Evolutionary conservation across 2,888 invertebrate species (phyloP).

Genomic region (Synanthedon andrenaeformis): DNA sequence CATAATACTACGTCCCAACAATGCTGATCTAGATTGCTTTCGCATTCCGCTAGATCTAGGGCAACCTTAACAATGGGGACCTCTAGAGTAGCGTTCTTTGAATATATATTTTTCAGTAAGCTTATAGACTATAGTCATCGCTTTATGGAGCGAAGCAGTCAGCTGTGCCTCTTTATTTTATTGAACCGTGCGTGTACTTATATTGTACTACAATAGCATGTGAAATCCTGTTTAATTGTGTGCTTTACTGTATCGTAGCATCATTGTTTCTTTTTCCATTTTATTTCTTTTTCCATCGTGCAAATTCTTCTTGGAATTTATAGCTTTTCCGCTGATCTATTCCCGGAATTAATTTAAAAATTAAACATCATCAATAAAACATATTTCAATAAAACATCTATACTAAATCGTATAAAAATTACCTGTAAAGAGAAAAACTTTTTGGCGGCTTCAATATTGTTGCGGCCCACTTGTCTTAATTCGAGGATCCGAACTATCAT

Average conservation of each 20-base stretch:
- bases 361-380: no score
- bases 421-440: conserved; percentile 86
- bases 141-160: conserved; percentile 41
- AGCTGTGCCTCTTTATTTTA: no score
- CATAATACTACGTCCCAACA: conserved; percentile 22
- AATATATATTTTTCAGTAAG: conserved; percentile 23
- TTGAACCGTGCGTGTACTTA: no score
- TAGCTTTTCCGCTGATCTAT: no score
- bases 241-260: no score
- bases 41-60: conserved; percentile 59
- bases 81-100: conserved; percentile 46
- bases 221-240: no score
- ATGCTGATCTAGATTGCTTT: conserved; percentile 57
- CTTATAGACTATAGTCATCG: conserved; percentile 41
- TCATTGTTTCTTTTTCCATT: no score
- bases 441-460: conserved; percentile 88
- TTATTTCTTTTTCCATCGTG: no score
- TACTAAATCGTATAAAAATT: conserved; percentile 7
- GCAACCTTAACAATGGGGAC: conserved; percentile 41
- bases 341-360: no score
- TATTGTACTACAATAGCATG: no score
- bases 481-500: conserved; percentile 95
- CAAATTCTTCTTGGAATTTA: no score
- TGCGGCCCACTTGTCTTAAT: conserved; percentile 86
- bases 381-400: no score